phyloP scores from a whole-genome alignment of 2,113 vertebrate species.

The Uria lomvia region DNA sequence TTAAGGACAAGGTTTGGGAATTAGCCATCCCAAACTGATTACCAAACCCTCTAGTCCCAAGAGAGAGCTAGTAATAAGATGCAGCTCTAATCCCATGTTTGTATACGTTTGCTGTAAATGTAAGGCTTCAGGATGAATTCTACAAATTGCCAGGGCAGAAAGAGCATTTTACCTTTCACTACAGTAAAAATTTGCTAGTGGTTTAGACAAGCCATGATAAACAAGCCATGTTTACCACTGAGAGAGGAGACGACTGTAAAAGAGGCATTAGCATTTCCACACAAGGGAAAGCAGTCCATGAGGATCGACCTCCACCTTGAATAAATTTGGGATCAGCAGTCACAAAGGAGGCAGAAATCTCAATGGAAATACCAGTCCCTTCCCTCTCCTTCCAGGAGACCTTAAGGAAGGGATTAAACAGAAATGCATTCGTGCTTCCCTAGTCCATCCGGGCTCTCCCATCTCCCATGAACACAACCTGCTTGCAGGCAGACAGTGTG shows the following conservation, averaged over 20 bases:
- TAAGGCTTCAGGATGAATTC: not conserved
- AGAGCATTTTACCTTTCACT: not conserved
- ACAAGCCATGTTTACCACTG: not conserved
- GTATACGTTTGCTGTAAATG: not conserved
- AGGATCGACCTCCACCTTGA: not conserved
- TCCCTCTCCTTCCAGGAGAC: not conserved
- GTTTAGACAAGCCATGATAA: not conserved
- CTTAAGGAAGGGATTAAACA: not conserved
- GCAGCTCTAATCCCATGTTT: not conserved
- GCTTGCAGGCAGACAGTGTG: not conserved
- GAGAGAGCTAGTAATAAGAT: not conserved
- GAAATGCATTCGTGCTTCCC: not conserved
- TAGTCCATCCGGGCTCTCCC: not conserved
- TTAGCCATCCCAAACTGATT: not conserved
- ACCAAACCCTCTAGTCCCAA: not conserved
- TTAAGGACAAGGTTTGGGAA: not conserved
- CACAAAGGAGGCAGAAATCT: not conserved
- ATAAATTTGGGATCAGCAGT: not conserved
- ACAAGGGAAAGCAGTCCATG: not conserved
- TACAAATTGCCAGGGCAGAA: not conserved
- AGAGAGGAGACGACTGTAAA: not conserved
- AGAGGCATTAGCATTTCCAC: not conserved
- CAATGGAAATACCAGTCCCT: not conserved
- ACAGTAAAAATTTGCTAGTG: not conserved
- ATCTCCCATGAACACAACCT: not conserved